Evolutionary conservation across 2,888 invertebrate species (phyloP).

Genomic region (Tetranychus truncatus): DNA sequence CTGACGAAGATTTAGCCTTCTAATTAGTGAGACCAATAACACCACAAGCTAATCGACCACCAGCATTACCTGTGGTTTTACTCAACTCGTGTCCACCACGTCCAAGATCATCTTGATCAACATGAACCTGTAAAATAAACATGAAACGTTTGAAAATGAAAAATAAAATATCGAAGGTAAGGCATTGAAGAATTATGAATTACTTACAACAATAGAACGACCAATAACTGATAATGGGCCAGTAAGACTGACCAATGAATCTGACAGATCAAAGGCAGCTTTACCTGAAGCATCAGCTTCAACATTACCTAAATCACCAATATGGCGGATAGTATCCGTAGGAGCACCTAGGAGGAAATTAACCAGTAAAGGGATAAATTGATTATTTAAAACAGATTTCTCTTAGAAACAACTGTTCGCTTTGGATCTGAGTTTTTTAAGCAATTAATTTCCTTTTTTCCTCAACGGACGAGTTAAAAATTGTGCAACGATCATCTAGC

Average conservation of each 20-base stretch:
- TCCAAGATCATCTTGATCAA: slow-evolving; percentile 37
- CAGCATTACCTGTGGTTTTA: slow-evolving; percentile 38
- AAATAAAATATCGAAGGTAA: not conserved
- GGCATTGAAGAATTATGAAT: not conserved
- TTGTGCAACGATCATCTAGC: too few relatives aligned
- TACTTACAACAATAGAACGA: slow-evolving; percentile 51
- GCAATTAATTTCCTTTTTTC: too few relatives aligned
- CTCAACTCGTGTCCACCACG: slow-evolving; percentile 34
- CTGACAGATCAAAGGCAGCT: slow-evolving; percentile 47
- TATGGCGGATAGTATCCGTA: slow-evolving; percentile 17
- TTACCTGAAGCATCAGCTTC: slow-evolving; percentile 44
- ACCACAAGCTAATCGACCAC: slow-evolving; percentile 38
- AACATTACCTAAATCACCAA: slow-evolving; percentile 46
- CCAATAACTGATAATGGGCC: slow-evolving; percentile 62
- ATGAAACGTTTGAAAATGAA: not conserved
- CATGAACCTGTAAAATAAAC: slow-evolving; percentile 21
- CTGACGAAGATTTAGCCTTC: not conserved
- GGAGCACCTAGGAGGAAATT: slow-evolving; percentile 12
- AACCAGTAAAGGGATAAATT: not conserved
- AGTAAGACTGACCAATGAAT: slow-evolving; percentile 45
- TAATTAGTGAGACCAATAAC: slow-evolving; percentile 32
- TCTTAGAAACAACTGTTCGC: not conserved
- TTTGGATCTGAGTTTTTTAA: too few relatives aligned
- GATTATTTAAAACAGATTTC: not conserved
- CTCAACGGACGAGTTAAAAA: too few relatives aligned